Evolutionary conservation across 1,140 invertebrate genomes (phyloP), one percentile per base, ranked within the genome.

Genomic region (Drosophila sturtevanti): DNA sequence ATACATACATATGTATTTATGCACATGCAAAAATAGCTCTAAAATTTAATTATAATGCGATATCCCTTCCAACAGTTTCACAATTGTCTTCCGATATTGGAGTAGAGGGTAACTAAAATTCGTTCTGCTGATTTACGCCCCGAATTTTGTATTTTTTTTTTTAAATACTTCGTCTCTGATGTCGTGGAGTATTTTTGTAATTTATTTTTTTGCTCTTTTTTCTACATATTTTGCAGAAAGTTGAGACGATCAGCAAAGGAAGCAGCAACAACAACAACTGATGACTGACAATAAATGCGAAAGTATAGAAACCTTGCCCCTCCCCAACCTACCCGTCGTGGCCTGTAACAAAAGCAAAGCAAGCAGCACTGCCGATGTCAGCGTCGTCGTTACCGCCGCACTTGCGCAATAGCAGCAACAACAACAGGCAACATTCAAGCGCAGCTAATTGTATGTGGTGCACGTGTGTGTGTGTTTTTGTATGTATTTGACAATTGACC

Each of bases 381-480:
- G 5, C 27, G 27, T 31, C 27, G 27, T 31, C 27, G 27, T 31
- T 31, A 6, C 27, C 27, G 24, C 64, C 71, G 78, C 69, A 87
- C 82, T 86, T 87, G 81, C 81, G 82, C 81, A 86, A 85, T 87
- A 74, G 60, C 73, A 70, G 14, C 62, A 73, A 66, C 44, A 37
- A 31, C 54, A 77, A 31, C 63, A 62, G 55, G 22, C 38, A 76
- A 48, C 77, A 72, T 72, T 82, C 80, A 72, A 86, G 74, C 81
- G 81, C 75, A 77, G 72, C 72, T 76, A 76, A 76, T 76, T 77
- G 74, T 65, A 52, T 61, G 38, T 38, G 63, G 31, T 60, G 16
- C 54, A 54, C 27, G 21, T 24, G 48, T 44, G 34, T 63, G 67
- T 64, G 21, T 71, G 59, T 68, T 48, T 21, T 14, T 72, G 58